Conservation (phyloP, 2,888 invertebrate species). For the Oxyscelio sp. region DNA sequence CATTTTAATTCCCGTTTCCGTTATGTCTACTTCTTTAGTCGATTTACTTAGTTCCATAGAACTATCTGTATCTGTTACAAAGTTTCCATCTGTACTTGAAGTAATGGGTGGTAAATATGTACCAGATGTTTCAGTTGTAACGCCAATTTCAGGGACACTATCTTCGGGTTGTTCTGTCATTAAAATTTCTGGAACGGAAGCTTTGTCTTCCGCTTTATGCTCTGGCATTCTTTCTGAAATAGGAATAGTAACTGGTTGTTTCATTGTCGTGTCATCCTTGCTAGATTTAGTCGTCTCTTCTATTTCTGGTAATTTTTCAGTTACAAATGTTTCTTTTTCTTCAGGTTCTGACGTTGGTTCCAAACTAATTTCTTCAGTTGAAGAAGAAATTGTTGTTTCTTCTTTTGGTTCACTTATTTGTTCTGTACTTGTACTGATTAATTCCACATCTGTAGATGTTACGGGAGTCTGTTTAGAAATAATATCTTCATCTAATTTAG, state of each 20-base stretch:
- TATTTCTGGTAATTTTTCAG: conserved; percentile 28
- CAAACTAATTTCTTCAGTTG: conserved; percentile 21
- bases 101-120: conserved; percentile 63
- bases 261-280: conserved; percentile 72
- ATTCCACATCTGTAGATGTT: conserved; percentile 45
- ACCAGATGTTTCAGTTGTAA: conserved; percentile 33
- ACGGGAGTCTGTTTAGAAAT: conserved; percentile 47
- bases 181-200: conserved; percentile 74
- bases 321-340: conserved; percentile 10
- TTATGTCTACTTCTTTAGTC: conserved; percentile 29
- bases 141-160: conserved; percentile 25
- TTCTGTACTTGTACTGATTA: conserved; percentile 43
- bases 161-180: conserved; percentile 56
- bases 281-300: conserved; percentile 40
- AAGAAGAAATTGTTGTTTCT: conserved; percentile 21
- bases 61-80: conserved; percentile 22
- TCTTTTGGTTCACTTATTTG: conserved; percentile 13
- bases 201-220: too few species aligned
- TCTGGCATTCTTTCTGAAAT: too few species aligned
- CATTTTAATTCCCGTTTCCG: conserved; percentile 38
- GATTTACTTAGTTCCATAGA: conserved; percentile 34
- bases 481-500: conserved; percentile 44
- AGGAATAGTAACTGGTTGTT: conserved; percentile 81
- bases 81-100: conserved; percentile 35
- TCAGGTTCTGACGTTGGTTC: conserved; percentile 25